These are phyloP conservation scores for Mobula hypostoma DNA, from an alignment of 2,113 vertebrate genomes.

Conservation along the genomic window DNA sequence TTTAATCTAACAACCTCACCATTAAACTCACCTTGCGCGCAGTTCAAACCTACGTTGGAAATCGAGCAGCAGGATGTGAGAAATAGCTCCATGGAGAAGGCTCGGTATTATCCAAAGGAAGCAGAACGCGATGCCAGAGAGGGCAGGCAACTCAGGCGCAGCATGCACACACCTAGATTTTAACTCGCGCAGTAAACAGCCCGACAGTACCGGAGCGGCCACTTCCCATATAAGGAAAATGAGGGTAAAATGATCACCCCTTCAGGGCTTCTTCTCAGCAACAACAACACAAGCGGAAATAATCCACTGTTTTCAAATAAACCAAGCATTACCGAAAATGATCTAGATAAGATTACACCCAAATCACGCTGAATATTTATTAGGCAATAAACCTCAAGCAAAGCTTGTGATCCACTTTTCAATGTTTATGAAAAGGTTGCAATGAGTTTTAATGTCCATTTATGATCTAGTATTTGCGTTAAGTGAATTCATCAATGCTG, in stretches of 20 bases:
- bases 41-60: not conserved
- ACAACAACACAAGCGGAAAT: slow-evolving; percentile 36
- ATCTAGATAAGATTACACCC: slow-evolving; percentile 34
- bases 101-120: slow-evolving; percentile 11
- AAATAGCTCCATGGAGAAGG: slow-evolving; percentile 28
- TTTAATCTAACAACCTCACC: not conserved
- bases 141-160: not conserved
- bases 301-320: slow-evolving; percentile 37
- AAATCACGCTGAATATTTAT: slow-evolving; percentile 36
- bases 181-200: not conserved
- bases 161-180: slow-evolving; percentile 29
- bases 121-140: not conserved
- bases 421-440: not conserved
- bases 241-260: slow-evolving; percentile 29
- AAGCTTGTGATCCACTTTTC: too few species aligned
- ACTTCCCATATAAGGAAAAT: slow-evolving; percentile 32
- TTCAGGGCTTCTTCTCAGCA: slow-evolving; percentile 14
- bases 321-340: slow-evolving; percentile 35
- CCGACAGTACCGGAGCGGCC: not conserved
- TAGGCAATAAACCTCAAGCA: not conserved
- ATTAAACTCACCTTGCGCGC: slow-evolving; percentile 16
- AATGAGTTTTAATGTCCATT: not conserved
- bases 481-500: not conserved
- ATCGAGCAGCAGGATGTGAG: not conserved
- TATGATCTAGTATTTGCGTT: not conserved